Evolutionary conservation across 2,888 invertebrate genomes (phyloP), one percentile per base, ranked within the genome.

Genomic region (Gandaritis pyraliata): DNA sequence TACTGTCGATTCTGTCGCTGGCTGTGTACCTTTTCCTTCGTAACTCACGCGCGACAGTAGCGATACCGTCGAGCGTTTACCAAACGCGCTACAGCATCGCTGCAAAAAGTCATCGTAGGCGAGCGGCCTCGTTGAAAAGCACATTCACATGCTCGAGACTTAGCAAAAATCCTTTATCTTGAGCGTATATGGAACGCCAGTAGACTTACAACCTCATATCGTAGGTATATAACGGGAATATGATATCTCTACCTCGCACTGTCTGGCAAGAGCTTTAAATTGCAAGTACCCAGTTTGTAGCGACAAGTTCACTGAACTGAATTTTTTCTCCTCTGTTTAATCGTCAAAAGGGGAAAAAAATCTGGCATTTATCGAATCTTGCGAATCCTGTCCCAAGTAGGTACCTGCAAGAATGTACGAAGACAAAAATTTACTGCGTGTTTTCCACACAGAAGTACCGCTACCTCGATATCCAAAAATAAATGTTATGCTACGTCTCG

Each of bases 391-490:
- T 80, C 75, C 74, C 77, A 72, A 73, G 76, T 23, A 23, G 3
- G 23, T 77, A 76, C 72, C 75, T 86, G 83, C 84, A 81, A 80
- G 82, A 86, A 87, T 77, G 81, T 70, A 71, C 75, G 61, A 70
- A 72, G 72, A 66, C 73, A 74, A 69, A 72, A 77, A 76, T 74
- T 66, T 68, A 68, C 65, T 67, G 72, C 74, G 58, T 69, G 72
- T 76, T 80, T 82, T 78, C 77, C 75, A 64, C 68, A 60, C 65
- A 66, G 72, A 76, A 76, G 73, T 85, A 85, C 87, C 87, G 89
- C 82, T 88, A 86, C 76, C 71, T 80, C 75, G 76, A 74, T 80
- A 77, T 68, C 72, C 73, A 73, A 77, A 85, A 82, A 83, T 85
- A 84, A 83, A 83, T 75, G 73, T 83, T 79, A 78, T 76, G 74